phyloP scores from a whole-genome alignment of 2,113 vertebrate species.

The Daphoenositta chrysoptera region DNA sequence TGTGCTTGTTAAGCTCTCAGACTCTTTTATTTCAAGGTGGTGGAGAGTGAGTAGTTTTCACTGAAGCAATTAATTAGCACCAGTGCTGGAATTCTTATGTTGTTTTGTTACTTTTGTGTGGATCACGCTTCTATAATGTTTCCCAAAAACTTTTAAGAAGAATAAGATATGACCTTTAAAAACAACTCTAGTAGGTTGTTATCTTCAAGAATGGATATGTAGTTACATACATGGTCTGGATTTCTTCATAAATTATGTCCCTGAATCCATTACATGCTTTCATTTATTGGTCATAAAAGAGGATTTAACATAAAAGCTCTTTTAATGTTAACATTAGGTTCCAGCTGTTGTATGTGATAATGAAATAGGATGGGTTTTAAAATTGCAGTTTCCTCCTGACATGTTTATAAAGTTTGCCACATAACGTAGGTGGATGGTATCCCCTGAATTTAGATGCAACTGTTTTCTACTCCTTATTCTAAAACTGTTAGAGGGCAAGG shows the following conservation, averaged over 20 bases:
- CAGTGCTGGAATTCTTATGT: not conserved
- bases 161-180: not conserved
- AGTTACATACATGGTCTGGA: not conserved
- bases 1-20: not conserved
- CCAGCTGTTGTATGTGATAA: conserved; percentile 26
- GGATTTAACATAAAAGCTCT: conserved; percentile 17
- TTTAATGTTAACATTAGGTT: conserved; percentile 35
- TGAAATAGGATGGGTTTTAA: conserved; percentile 34
- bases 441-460: not conserved
- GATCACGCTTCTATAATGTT: not conserved
- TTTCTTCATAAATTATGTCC: conserved; percentile 13
- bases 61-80: not conserved
- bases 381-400: conserved; percentile 4
- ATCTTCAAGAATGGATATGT: not conserved
- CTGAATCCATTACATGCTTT: conserved; percentile 1
- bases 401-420: not conserved
- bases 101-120: not conserved
- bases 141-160: not conserved
- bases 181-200: not conserved
- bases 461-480: not conserved
- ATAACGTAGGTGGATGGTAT: not conserved
- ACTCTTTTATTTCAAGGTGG: not conserved
- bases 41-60: not conserved
- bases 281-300: not conserved
- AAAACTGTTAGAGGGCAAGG: not conserved